Evolutionary conservation across 2,888 invertebrate genomes (phyloP), one percentile per base, ranked within the genome.

Genomic region (Schrankia costaestrigalis): DNA sequence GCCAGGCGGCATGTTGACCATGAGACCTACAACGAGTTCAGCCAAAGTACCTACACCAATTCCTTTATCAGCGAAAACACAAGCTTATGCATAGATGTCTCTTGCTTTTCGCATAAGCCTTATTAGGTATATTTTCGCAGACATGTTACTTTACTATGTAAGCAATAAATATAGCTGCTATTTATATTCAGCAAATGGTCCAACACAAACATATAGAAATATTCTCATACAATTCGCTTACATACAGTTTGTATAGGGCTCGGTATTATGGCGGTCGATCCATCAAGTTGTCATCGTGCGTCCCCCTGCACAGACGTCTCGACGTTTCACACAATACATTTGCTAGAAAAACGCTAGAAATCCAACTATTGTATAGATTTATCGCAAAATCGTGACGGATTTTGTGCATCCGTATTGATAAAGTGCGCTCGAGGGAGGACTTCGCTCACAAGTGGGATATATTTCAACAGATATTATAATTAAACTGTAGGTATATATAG

Each of bases 201-300:
- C 7, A 8, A 7, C 19, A n/a, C 7, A 10, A 14, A 33, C 11
- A 21, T 21, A 35, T 10, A 22, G 17, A 17, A 31, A 25, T 6
- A 11, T 15, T 29, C 19, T 5, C 14, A 7, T 22, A 19, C 17
- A 26, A 26, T 30, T 31, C 15, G 8, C 13, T 25, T 24, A 28
- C 32, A 32, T 29, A 22, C 30, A 12, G 23, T 31, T 26, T 35
- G 24, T 35, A 26, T 15, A 12, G 24, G 11, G 8, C 22, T 26
- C 23, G 31, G 27, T 31, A 29, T 35, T 30, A 31, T 26, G 27
- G 11, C 18, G 36, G 13, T 11, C 36, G 65, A 78, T 78, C 77
- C 65, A 77, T 78, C 78, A 78, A 50, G 44, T 62, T 75, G 77
- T 77, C 76, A 61, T 34, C 74, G 58, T n/a, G 23, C 56, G 58